A percentile compares a stretch with the other conserved stretches of the same genome.
phyloP scores from a whole-genome alignment of 2,888 invertebrate species.

The Gryllus longicercus region DNA sequence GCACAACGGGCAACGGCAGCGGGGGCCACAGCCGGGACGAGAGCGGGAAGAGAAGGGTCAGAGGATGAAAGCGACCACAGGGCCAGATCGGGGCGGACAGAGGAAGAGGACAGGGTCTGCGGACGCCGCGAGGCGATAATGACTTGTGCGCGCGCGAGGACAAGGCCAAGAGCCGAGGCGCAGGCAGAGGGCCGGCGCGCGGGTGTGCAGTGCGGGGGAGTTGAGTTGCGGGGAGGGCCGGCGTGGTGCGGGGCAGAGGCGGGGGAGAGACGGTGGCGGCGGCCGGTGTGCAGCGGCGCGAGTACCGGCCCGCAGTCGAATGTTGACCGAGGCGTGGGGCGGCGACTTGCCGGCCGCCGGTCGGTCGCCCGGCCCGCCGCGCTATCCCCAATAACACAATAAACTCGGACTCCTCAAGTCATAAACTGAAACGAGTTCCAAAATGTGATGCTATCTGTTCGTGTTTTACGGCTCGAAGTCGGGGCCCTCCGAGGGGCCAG shows the following conservation, averaged over 20 bases:
- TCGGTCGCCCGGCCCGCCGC: neutral
- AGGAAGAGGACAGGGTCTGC: too few species aligned
- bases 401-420: neutral
- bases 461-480: neutral
- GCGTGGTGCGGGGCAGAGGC: neutral
- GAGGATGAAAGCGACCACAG: too few species aligned
- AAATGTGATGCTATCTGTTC: conserved; percentile 17
- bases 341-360: neutral
- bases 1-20: too few species aligned
- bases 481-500: neutral
- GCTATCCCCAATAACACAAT: conserved; percentile 7
- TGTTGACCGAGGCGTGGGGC: conserved; percentile 7
- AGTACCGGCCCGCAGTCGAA: neutral
- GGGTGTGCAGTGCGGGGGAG: too few species aligned
- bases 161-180: too few species aligned
- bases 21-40: too few species aligned
- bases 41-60: too few species aligned
- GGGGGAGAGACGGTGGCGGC: neutral
- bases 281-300: neutral
- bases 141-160: too few species aligned
- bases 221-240: neutral
- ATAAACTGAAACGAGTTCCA: neutral
- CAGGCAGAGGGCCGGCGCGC: too few species aligned
- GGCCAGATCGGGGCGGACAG: too few species aligned
- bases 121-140: too few species aligned